Conservation (phyloP, 2,113 vertebrate genomes). For the Dryoscopus gambensis region DNA sequence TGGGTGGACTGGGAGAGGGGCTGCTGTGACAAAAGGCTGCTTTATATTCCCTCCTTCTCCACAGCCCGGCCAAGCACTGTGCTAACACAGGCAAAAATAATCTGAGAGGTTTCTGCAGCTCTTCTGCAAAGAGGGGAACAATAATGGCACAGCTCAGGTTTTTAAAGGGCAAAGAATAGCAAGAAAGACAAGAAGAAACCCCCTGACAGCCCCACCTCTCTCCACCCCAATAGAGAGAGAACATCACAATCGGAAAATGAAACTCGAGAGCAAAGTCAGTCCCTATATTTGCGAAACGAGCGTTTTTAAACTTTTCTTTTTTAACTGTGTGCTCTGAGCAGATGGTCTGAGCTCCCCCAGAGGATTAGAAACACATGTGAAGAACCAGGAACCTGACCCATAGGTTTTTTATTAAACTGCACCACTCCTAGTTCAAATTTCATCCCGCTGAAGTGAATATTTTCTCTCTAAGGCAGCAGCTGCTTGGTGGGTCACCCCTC, state of each 20-base stretch:
- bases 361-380: background rate
- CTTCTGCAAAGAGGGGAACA: background rate
- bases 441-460: background rate
- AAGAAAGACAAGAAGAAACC: background rate
- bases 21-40: constrained; percentile 10
- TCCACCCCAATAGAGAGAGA: background rate
- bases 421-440: background rate
- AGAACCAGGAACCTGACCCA: background rate
- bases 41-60: background rate
- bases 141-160: background rate
- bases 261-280: background rate
- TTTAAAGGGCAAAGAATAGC: background rate
- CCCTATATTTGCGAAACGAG: background rate
- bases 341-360: background rate
- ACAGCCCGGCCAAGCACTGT: background rate
- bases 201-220: background rate
- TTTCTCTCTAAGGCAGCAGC: background rate
- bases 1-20: background rate
- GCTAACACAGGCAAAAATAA: background rate
- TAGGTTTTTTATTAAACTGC: background rate
- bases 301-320: background rate
- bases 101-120: background rate
- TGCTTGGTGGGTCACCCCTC: background rate
- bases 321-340: background rate
- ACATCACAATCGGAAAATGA: background rate